These are phyloP conservation scores for Streblospio benedicti DNA, from an alignment of 1,140 invertebrate genomes.

Conservation along the genomic window DNA sequence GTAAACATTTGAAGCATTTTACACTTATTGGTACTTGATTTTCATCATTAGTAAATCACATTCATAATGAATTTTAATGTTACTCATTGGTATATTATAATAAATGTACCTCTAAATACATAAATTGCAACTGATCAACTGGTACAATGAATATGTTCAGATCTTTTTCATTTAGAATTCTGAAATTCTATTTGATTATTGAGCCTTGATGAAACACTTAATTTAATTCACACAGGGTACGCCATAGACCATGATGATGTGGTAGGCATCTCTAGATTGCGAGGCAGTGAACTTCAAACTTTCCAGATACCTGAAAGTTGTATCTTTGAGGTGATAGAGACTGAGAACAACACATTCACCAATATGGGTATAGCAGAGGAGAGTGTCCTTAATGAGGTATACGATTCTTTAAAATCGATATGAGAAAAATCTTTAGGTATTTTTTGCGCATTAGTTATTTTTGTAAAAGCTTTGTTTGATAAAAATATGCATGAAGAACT, in stretches of 20 bases:
- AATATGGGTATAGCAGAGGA: no score
- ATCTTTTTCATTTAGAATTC: neutral
- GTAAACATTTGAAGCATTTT: constrained; percentile 58
- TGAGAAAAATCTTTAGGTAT: neutral
- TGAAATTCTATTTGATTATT: neutral
- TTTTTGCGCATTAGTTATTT: constrained; percentile 2
- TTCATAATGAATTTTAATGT: neutral
- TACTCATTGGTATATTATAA: neutral
- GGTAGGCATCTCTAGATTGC: constrained; percentile 60
- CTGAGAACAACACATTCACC: no score
- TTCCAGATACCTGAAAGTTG: constrained; percentile 56
- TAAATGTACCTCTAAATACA: neutral
- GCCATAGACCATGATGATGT: constrained; percentile 58
- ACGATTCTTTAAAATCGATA: neutral
- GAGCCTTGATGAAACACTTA: neutral
- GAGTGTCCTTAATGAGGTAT: neutral
- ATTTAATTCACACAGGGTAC: constrained; percentile 50
- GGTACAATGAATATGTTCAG: neutral
- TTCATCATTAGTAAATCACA: neutral
- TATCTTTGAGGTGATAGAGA: constrained; percentile 26
- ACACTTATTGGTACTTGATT: constrained; percentile 53
- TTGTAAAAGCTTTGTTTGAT: constrained; percentile 17
- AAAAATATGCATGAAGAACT: constrained; percentile 16
- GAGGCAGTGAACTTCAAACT: constrained; percentile 54
- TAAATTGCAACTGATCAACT: neutral